These are phyloP conservation scores for Artibeus jamaicensis DNA, from an alignment of 2,797 vertebrate species.

Conservation along the genomic window DNA sequence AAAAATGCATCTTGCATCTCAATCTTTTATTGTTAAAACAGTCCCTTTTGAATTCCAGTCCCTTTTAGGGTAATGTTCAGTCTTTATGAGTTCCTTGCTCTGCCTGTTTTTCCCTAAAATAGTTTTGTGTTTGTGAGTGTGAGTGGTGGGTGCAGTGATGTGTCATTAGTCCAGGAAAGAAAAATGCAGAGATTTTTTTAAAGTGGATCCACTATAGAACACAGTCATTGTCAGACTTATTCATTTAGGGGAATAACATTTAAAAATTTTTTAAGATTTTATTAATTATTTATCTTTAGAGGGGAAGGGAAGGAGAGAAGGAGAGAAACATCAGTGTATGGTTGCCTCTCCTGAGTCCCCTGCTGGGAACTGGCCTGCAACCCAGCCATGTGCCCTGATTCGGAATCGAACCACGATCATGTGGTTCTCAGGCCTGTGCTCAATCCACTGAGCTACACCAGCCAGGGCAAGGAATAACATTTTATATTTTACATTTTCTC, in stretches of 20 bases:
- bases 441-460: too few species aligned
- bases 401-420: too few species aligned
- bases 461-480: too few species aligned
- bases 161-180: not conserved
- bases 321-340: too few species aligned
- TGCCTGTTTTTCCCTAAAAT: not conserved
- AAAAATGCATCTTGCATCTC: not conserved
- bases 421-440: too few species aligned
- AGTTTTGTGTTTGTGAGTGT: not conserved
- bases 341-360: too few species aligned
- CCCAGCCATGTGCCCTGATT: too few species aligned
- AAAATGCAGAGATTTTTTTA: not conserved
- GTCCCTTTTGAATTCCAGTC: not conserved
- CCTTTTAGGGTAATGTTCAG: not conserved
- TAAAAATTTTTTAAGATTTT: too few species aligned
- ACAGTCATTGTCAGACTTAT: not conserved
- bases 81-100: not conserved
- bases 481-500: not conserved
- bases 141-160: too few species aligned
- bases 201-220: not conserved
- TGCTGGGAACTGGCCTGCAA: too few species aligned
- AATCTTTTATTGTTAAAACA: not conserved
- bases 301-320: too few species aligned
- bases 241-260: not conserved
- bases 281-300: too few species aligned